Evolutionary conservation across 1,140 invertebrate genomes (phyloP), one percentile per base, ranked within the genome.

Genomic region (Formica selysi): DNA sequence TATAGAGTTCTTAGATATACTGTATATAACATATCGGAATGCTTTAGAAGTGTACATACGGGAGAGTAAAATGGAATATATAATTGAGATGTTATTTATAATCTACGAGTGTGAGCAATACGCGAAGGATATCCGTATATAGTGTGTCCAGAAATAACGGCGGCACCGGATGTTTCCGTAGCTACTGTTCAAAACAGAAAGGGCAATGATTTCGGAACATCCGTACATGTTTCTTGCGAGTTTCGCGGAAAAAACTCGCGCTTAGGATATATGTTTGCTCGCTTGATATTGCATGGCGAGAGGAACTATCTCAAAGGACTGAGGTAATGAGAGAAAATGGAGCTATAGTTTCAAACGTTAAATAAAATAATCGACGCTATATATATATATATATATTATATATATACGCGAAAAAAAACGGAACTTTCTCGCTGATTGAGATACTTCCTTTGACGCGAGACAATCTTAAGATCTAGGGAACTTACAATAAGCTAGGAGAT

Each of bases 231-330:
- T 44, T 71, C 54, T 48, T 54, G 38, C 38, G 65, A 81, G 36
- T 71, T 32, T 81, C 19, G 22, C 26, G 67, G 11, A 44, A 6
- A 3, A 7, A 32, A 32, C 22, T 81, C 78, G 76, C 76, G 44
- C 44, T 54, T 80, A 81, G 54, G 16, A 29, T 57, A 38, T 57
- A 7, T 70, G 6, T 32, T 57, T 73, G 79, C 67, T 48, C 26
- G 54, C 36, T 59, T 26, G 65, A 83, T 83, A 83, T 83, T 88
- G 84, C 86, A 78, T 91, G 74, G 86, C 78, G 84, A 86, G 89
- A 93, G 92, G 93, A 93, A 94, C 92, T 94, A 88, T 94, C 90
- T 93, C 92, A 90, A 89, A 91, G 70, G 88, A 90, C 91, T 93
- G 92, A 94, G 93, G 93, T 94, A 94, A 93, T 93, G 87, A 91